Evolutionary conservation across 2,113 vertebrate species (phyloP), one percentile per base, ranked within the genome.

Genomic region (Leptodactylus fuscus): DNA sequence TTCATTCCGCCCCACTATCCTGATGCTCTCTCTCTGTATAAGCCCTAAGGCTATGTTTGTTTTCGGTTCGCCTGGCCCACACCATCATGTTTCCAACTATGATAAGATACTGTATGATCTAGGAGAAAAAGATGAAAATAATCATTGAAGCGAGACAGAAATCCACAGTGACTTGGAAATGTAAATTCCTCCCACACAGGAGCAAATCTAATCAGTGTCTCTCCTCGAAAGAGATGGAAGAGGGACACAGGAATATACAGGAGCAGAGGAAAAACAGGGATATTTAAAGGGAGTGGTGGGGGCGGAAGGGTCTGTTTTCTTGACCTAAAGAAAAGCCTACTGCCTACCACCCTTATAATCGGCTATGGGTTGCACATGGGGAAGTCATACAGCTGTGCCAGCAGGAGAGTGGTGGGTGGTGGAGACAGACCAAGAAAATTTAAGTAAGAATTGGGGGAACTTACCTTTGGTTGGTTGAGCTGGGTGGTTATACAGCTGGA

Each of bases 171-270:
- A 85, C 83, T 85, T 58, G 84, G 51, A 85, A 81, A 85, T 85
- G 84, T 70, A 85, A 85, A 85, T 85, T 73, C 84, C 84, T 85
- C 77, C 76, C 77, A 85, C 84, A 85, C 76, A 85, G 83, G 48
- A 85, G 77, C 62, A 85, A 79, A 85, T 85, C 84, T 34, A 85
- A 85, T 85, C 84, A 70, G 49, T 85, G 58, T 60, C 34, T 85
- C 65, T 69, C 51, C 36, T 81, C 46, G 65, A 80, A 69, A n/a
- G 48, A 77, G 6, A 49, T 71, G 27, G 69, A 18, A 46, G 74
- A 38, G 34, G 75, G 32, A 29, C 22, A 53, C 49, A 76, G 53
- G 4, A 60, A 49, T 69, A 32, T 15, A 49, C 20, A 13, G 44
- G 27, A 48, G 8, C 2, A 46, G 5, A 20, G 10, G n/a, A 5